phyloP scores from a whole-genome alignment of 1,140 invertebrate genomes.

The Elysia chlorotica region DNA sequence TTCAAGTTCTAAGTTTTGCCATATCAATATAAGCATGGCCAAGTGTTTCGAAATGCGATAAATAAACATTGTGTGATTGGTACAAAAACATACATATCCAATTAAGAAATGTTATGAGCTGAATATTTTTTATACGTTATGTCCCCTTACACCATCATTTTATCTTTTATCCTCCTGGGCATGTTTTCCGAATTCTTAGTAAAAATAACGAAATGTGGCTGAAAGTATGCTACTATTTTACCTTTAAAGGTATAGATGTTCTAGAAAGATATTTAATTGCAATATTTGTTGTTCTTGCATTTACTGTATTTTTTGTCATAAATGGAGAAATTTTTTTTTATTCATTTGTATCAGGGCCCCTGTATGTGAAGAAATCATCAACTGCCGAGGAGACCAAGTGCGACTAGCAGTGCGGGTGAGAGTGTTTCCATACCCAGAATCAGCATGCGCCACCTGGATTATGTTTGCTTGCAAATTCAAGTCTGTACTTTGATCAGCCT shows the following conservation, averaged over 20 bases:
- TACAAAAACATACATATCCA: too few relatives aligned
- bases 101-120: too few relatives aligned
- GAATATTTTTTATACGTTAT: too few relatives aligned
- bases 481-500: slow-evolving; percentile 34
- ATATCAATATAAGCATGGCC: too few relatives aligned
- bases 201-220: too few relatives aligned
- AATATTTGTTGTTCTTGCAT: background rate
- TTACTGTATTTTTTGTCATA: background rate
- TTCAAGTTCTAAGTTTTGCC: too few relatives aligned
- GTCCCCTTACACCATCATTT: too few relatives aligned
- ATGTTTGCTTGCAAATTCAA: slow-evolving; percentile 63
- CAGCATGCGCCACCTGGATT: slow-evolving; percentile 58
- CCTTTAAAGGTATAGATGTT: background rate
- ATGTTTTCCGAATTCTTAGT: too few relatives aligned
- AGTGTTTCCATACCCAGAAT: slow-evolving; percentile 59
- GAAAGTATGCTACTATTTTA: background rate
- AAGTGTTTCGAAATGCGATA: too few relatives aligned
- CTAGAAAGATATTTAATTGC: background rate
- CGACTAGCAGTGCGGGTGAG: slow-evolving; percentile 54
- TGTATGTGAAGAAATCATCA: slow-evolving; percentile 60
- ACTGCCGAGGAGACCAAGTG: slow-evolving; percentile 60
- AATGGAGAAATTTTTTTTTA: slow-evolving; percentile 8
- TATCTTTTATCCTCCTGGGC: too few relatives aligned
- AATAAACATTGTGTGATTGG: too few relatives aligned
- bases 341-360: slow-evolving; percentile 49